Percentiles rank a stretch among this genome's conserved stretches.
Conservation (phyloP, 2,113 vertebrate genomes). For the Corythaixoides concolor region DNA sequence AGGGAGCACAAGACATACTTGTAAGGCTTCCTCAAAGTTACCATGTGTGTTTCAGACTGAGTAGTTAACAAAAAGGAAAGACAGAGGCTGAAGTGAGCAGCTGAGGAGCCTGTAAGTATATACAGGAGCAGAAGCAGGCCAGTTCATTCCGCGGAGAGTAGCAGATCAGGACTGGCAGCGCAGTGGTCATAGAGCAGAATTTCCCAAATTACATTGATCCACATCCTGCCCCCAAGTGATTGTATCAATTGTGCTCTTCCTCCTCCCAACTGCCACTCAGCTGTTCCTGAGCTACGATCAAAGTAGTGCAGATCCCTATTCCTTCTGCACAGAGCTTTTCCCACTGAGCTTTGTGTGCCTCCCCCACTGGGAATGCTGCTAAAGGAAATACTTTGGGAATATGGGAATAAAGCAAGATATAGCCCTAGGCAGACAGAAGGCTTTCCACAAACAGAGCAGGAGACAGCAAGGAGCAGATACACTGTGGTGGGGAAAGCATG, state of each 20-base stretch:
- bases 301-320: not conserved
- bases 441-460: not conserved
- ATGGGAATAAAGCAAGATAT: not conserved
- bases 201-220: not conserved
- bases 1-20: not conserved
- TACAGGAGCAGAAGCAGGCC: not conserved
- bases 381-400: not conserved
- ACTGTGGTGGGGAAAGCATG: not conserved
- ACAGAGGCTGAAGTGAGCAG: not conserved
- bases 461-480: not conserved
- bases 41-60: not conserved
- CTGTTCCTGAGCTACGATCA: not conserved
- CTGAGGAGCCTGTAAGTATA: not conserved
- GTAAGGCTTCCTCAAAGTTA: not conserved
- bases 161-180: not conserved
- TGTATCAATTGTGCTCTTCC: not conserved
- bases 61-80: not conserved
- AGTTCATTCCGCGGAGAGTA: not conserved
- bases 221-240: constrained; percentile 26
- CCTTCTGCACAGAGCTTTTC: not conserved
- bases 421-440: not conserved
- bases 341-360: not conserved
- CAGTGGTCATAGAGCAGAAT: not conserved
- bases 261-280: not conserved
- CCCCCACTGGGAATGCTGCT: not conserved